These are phyloP conservation scores for Bombus sibiricus DNA, from an alignment of 1,140 invertebrate genomes.

Conservation along the genomic window DNA sequence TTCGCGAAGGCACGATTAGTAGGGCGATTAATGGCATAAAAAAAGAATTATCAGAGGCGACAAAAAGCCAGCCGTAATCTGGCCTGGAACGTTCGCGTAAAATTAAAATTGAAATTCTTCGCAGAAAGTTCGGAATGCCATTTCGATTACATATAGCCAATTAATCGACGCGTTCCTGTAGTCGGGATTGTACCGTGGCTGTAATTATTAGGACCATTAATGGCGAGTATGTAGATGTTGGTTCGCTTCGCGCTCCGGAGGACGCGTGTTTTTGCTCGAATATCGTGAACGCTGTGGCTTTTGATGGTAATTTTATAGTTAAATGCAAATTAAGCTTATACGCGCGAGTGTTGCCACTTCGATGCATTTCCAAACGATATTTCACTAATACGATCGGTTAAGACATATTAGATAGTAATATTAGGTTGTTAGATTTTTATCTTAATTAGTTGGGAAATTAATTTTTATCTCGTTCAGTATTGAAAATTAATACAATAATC, in stretches of 20 bases:
- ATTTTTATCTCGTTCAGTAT: too few relatives aligned
- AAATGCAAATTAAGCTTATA: neutral
- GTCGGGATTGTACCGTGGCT: neutral
- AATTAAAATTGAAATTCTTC: constrained; percentile 45
- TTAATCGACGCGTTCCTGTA: constrained; percentile 20
- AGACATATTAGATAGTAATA: too few relatives aligned
- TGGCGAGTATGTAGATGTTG: neutral
- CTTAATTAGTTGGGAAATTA: too few relatives aligned
- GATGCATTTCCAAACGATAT: neutral
- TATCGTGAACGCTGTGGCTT: neutral
- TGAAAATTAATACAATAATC: neutral
- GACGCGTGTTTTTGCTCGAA: too few relatives aligned
- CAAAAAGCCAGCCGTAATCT: neutral
- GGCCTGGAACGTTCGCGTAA: neutral
- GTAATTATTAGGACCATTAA: constrained; percentile 34
- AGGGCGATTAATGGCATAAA: constrained; percentile 12
- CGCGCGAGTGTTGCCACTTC: neutral
- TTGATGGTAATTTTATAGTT: too few relatives aligned
- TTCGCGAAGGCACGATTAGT: constrained; percentile 15
- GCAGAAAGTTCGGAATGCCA: neutral
- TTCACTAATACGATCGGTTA: neutral
- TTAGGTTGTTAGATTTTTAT: too few relatives aligned
- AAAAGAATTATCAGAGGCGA: neutral
- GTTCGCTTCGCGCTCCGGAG: neutral
- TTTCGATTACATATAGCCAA: constrained; percentile 2